phyloP scores from a whole-genome alignment of 2,113 vertebrate genomes.

The Phasianus colchicus region DNA sequence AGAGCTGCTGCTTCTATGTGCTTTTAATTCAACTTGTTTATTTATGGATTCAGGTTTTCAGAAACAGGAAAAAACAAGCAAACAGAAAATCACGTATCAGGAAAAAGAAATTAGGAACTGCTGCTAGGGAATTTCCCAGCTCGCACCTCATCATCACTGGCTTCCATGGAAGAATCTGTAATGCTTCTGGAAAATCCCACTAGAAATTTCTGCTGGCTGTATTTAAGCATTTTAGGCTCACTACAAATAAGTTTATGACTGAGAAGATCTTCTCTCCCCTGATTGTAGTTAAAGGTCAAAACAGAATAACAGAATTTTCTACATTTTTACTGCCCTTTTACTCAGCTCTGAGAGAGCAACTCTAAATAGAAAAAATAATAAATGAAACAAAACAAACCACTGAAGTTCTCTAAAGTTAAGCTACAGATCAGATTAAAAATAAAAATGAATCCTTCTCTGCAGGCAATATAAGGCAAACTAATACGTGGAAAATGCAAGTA shows the following conservation, averaged over 20 bases:
- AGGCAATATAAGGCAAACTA: neutral
- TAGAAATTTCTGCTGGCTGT: neutral
- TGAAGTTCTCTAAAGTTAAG: neutral
- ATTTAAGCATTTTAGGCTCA: neutral
- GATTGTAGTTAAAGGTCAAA: neutral
- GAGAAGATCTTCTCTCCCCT: neutral
- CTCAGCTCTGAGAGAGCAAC: neutral
- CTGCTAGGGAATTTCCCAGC: neutral
- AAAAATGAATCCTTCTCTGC: neutral
- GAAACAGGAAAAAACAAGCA: neutral
- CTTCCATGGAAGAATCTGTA: neutral
- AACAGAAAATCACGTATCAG: neutral
- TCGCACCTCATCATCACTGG: neutral
- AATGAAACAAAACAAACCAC: neutral
- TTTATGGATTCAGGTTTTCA: neutral
- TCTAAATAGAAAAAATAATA: neutral
- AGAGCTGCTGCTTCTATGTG: neutral
- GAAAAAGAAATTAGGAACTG: neutral
- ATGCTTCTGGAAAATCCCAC: neutral
- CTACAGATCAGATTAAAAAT: neutral
- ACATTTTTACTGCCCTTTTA: neutral
- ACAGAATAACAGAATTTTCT: neutral
- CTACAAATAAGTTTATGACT: neutral
- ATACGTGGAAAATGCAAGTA: neutral
- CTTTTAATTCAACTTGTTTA: neutral